Base-by-base conservation (phyloP, 2,888 invertebrate species). In the Zonitis immaculata region DNA sequence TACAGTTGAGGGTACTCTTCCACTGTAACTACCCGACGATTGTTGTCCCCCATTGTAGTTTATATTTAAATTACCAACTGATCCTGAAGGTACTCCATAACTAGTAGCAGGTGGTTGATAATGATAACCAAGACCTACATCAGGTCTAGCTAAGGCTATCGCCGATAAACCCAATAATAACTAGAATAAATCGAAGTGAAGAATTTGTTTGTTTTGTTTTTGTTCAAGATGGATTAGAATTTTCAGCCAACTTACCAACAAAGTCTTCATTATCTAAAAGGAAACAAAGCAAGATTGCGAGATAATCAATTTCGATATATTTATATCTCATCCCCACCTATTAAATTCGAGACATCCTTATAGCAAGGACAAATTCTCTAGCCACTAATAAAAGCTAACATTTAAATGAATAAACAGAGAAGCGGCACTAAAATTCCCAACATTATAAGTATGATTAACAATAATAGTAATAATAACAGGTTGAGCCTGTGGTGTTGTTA, bases 131-230 rank as follows among this genome's bases (percentile, higher is more conserved):
- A 35, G 52, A 43, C 58, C 55, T 14, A 58, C 55, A 14, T 59
- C 60, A 20, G 39, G 39, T 39, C 81, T 75, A 42, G 81, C 81
- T 70, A 79, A 76, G 71, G 78, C 80, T 72, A 79, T 74, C 49
- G 79, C 78, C 75, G 78, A 79, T n/a, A 49, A 28, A 39, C 39
- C 12, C 43, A 47, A 32, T 11, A 47, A 18, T 7, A 44, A 18
- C 44, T 47, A 28, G 3, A 39, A 35, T 45, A 28, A 18, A 14
- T 9, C 27, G 28, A 30, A 9, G 8, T 5, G 5, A 18, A 20
- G 2, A 20, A 39, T n/a, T n/a, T n/a, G n/a, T n/a, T n/a, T n/a
- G 11, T 32, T 39, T 32, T 27, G 22, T n/a, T n/a, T n/a, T n/a
- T n/a, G n/a, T n/a, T n/a, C 35, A 9, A 49, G 20, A 18, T 18